A percentile compares a stretch with the other conserved stretches of the same genome.
Evolutionary conservation across 2,797 vertebrate species (phyloP).

Genomic region (Girardinus metallicus): DNA sequence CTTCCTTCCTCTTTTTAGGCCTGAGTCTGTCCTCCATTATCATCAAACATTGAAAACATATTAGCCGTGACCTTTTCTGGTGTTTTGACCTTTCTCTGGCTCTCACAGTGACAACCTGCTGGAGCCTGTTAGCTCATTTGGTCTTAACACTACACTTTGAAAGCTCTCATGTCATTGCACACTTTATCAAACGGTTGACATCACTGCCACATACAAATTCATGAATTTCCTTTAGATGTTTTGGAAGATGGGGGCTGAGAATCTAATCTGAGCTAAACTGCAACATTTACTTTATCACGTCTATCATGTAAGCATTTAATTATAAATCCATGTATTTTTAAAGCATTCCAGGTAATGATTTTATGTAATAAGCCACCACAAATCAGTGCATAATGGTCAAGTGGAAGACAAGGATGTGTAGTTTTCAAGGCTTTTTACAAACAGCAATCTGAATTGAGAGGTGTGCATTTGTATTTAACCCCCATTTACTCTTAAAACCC

Average conservation of each 20-base stretch:
- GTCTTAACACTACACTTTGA: slow-evolving; percentile 27
- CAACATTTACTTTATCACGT: not conserved
- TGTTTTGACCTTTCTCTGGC: slow-evolving; percentile 26
- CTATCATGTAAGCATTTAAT: not conserved
- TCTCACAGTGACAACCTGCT: slow-evolving; percentile 24
- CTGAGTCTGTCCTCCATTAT: slow-evolving; percentile 18
- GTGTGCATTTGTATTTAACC: not conserved
- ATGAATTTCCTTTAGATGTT: not conserved
- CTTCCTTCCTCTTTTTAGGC: not conserved
- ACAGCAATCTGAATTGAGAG: not conserved
- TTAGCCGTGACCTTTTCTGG: slow-evolving; percentile 11
- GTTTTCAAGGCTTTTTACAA: not conserved
- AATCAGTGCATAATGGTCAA: not conserved
- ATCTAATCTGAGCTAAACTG: not conserved
- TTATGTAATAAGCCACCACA: not conserved
- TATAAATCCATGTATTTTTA: not conserved
- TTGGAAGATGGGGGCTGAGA: not conserved
- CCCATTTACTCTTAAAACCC: not conserved
- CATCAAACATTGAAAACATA: slow-evolving; percentile 34
- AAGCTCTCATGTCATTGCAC: slow-evolving; percentile 26
- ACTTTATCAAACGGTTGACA: slow-evolving; percentile 10
- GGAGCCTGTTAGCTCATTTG: slow-evolving; percentile 27
- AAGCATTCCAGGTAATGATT: not conserved
- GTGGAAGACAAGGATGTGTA: not conserved
- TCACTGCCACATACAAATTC: not conserved